Evolutionary conservation across 1,140 invertebrate species (phyloP).

Genomic region (Periplaneta americana): DNA sequence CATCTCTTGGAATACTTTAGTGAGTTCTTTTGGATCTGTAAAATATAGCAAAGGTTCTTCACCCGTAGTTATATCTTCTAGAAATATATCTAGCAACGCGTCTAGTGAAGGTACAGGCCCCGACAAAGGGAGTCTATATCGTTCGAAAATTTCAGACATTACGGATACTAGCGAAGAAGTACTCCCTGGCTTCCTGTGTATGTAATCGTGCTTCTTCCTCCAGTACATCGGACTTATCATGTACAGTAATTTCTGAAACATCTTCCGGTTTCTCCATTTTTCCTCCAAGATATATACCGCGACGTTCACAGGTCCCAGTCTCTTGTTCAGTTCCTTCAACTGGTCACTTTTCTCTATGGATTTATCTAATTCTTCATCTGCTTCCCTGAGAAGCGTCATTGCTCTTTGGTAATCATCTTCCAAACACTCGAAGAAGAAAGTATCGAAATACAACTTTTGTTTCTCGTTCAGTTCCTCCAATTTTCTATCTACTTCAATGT

Average conservation of each 20-base stretch:
- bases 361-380: slow-evolving; percentile 41
- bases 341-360: slow-evolving; percentile 44
- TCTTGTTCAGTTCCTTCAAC: slow-evolving; percentile 41
- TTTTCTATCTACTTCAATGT: slow-evolving; percentile 47
- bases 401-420: slow-evolving; percentile 52
- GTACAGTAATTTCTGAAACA: slow-evolving; percentile 58
- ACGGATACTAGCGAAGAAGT: slow-evolving; percentile 3
- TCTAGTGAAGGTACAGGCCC: not conserved
- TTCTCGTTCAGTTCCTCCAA: slow-evolving; percentile 38
- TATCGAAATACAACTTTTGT: slow-evolving; percentile 43
- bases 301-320: slow-evolving; percentile 43
- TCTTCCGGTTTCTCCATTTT: slow-evolving; percentile 50
- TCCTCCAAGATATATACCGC: slow-evolving; percentile 55
- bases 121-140: slow-evolving; percentile 24
- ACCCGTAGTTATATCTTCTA: not conserved
- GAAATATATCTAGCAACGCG: not conserved
- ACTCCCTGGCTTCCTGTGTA: slow-evolving; percentile 17
- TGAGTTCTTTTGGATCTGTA: not conserved
- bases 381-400: slow-evolving; percentile 46
- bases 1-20: not conserved
- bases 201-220: slow-evolving; percentile 40
- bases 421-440: slow-evolving; percentile 59
- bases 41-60: not conserved
- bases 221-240: slow-evolving; percentile 51
- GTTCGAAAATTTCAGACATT: not conserved